These are phyloP conservation scores for Dioctria rufipes DNA, from an alignment of 2,888 invertebrate genomes.

Conservation along the genomic window DNA sequence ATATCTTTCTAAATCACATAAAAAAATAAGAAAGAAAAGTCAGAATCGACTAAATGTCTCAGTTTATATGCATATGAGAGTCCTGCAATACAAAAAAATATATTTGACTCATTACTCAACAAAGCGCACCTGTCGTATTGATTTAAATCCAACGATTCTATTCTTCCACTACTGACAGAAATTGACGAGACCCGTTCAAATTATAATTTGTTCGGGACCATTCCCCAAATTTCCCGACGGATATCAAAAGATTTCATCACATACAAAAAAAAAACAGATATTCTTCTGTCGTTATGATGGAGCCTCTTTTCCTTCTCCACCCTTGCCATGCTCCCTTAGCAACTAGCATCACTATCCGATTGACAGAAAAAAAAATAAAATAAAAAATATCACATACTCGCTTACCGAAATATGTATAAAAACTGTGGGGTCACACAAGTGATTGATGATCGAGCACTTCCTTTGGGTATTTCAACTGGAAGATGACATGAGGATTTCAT, in stretches of 20 bases:
- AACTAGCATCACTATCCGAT: neutral
- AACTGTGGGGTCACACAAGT: conserved; percentile 15
- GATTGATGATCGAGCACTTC: conserved; percentile 52
- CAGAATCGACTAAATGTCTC: no score
- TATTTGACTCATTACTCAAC: neutral
- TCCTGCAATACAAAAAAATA: no score
- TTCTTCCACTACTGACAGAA: neutral
- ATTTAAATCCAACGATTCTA: conserved; percentile 33
- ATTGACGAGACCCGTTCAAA: conserved; percentile 38
- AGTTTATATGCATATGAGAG: no score
- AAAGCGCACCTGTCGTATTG: conserved; percentile 42
- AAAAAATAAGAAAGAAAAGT: no score
- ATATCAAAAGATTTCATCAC: conserved; percentile 48
- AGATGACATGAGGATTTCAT: conserved; percentile 46
- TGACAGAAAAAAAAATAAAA: neutral
- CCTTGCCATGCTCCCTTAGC: neutral
- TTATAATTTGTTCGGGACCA: conserved; percentile 45
- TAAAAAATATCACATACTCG: neutral
- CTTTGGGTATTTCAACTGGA: conserved; percentile 46
- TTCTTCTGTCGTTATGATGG: neutral
- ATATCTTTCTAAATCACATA: no score
- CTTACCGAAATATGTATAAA: neutral
- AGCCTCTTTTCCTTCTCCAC: neutral
- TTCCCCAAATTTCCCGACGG: conserved; percentile 42
- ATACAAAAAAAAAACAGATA: neutral